Percentiles rank a stretch among this genome's conserved stretches.
These are phyloP conservation scores for Thinocorus orbignyianus DNA, from an alignment of 2,113 vertebrate genomes.

Conservation along the genomic window DNA sequence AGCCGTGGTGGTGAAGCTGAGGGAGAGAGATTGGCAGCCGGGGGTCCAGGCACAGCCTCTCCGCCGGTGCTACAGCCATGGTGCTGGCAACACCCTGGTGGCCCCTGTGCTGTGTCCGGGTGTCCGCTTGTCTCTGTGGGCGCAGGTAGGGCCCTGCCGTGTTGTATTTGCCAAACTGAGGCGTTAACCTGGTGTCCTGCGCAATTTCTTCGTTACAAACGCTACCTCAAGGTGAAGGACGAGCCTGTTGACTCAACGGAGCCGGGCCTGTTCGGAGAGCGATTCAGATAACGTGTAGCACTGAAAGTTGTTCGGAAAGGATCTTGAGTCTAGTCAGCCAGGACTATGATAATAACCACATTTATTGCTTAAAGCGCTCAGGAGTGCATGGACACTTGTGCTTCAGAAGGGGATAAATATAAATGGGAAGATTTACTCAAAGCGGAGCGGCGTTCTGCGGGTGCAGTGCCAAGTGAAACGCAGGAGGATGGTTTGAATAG, in stretches of 20 bases:
- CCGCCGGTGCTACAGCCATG: neutral
- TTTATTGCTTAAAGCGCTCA: neutral
- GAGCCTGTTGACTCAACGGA: neutral
- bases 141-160: neutral
- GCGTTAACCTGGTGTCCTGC: neutral
- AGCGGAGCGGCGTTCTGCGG: neutral
- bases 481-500: neutral
- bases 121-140: neutral
- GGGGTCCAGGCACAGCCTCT: neutral
- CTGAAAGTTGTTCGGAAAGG: neutral
- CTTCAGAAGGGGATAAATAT: neutral
- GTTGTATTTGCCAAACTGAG: neutral
- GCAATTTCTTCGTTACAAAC: conserved; percentile 27
- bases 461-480: no score
- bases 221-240: conserved; percentile 57
- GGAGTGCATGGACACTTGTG: neutral
- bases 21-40: neutral
- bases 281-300: neutral
- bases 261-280: neutral
- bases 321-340: neutral
- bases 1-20: neutral
- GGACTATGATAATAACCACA: neutral
- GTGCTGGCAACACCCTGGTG: fast-evolving
- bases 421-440: neutral
- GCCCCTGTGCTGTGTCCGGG: neutral